These are phyloP conservation scores for Oikopleura albicans DNA, from an alignment of 23 tunicate genomes.

Conservation along the genomic window DNA sequence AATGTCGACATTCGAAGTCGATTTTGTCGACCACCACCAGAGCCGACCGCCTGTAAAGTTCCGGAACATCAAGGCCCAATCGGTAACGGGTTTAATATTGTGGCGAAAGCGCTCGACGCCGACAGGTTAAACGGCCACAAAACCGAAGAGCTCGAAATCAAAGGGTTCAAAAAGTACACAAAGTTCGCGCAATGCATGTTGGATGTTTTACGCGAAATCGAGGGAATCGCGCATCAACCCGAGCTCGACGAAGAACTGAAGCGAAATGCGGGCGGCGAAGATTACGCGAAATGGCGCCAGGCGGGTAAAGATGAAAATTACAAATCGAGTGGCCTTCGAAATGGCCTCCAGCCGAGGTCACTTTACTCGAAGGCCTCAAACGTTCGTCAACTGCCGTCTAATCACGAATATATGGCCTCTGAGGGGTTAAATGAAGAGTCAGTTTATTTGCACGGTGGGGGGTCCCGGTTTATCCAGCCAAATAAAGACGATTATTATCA, in stretches of 20 bases:
- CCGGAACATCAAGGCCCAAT: neutral
- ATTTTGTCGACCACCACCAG: neutral
- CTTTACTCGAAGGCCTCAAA: neutral
- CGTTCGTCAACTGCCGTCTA: neutral
- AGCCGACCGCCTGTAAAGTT: neutral
- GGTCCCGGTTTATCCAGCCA: neutral
- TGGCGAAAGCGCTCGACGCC: neutral
- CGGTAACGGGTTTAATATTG: constrained; percentile 3
- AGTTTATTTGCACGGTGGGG: neutral
- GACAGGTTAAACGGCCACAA: neutral
- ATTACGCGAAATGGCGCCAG: neutral
- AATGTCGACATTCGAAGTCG: neutral
- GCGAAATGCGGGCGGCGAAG: neutral
- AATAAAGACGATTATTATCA: neutral
- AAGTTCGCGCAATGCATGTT: constrained; percentile 3
- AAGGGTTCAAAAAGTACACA: neutral
- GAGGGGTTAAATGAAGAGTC: neutral
- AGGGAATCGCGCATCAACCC: neutral
- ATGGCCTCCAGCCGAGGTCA: constrained; percentile 1
- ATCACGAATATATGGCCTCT: neutral
- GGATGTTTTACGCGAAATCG: constrained; percentile 7
- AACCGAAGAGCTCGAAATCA: neutral
- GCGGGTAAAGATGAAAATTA: neutral
- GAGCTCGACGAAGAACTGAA: neutral
- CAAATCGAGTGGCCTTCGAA: neutral